These are phyloP conservation scores for Tetramorium simillimum DNA, from an alignment of 1,140 invertebrate species.

Conservation along the genomic window DNA sequence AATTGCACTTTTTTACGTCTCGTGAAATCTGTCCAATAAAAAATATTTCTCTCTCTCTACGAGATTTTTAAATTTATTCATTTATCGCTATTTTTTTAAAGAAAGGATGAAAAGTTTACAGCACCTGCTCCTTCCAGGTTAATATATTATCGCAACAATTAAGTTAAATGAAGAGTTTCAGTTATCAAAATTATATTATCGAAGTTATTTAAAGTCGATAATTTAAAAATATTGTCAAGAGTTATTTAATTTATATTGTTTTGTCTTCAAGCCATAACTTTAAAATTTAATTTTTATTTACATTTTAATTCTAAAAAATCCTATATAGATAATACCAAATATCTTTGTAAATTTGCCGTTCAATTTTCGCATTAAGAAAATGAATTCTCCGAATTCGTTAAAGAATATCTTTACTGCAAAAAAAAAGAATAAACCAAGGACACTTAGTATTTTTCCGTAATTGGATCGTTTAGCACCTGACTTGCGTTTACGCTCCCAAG, in stretches of 20 bases:
- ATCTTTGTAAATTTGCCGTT: neutral
- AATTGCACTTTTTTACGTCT: slow-evolving; percentile 10
- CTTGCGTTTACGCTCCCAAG: slow-evolving; percentile 42
- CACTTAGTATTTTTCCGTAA: slow-evolving; percentile 65
- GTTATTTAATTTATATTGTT: neutral
- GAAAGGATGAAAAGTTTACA: neutral
- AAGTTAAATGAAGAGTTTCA: neutral
- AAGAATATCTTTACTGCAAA: neutral
- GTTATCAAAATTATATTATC: neutral
- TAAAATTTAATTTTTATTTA: neutral
- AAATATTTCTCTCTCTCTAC: slow-evolving; percentile 1
- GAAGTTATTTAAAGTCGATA: neutral
- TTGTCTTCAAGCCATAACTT: neutral
- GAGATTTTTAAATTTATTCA: neutral
- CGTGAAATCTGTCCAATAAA: slow-evolving; percentile 2
- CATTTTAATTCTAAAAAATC: neutral
- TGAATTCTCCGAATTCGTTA: neutral
- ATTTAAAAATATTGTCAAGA: neutral
- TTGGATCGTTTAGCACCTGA: slow-evolving; percentile 67
- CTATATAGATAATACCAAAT: neutral
- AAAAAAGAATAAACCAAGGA: neutral
- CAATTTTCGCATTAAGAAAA: neutral
- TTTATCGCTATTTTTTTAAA: neutral
- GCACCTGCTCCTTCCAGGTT: neutral
- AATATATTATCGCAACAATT: neutral